These are phyloP conservation scores for Sebastes kiyomatsui DNA, from an alignment of 2,797 vertebrate species.

Conservation along the genomic window DNA sequence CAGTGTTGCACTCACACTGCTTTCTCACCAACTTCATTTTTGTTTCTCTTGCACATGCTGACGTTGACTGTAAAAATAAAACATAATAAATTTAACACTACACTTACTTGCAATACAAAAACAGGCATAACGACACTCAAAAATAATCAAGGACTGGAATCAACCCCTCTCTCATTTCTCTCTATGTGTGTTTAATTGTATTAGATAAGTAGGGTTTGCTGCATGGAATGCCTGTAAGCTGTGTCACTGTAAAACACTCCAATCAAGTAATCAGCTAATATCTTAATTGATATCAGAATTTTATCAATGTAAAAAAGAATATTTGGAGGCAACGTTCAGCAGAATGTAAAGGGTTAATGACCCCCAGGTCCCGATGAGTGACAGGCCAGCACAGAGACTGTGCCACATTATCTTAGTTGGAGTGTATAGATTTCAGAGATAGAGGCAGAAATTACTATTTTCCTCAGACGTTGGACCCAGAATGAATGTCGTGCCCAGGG, in stretches of 20 bases:
- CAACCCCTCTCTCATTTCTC: neutral
- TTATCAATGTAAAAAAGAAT: neutral
- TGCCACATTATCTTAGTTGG: conserved; percentile 8
- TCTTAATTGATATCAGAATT: conserved; percentile 19
- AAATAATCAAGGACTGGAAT: neutral
- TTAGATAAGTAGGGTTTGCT: neutral
- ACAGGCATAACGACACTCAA: neutral
- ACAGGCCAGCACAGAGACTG: conserved; percentile 17
- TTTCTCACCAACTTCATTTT: neutral
- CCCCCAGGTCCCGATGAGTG: conserved; percentile 24
- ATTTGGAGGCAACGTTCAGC: neutral
- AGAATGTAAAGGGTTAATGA: conserved; percentile 12
- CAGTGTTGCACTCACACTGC: neutral
- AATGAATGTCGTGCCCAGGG: conserved; percentile 52
- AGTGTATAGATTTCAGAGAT: conserved; percentile 39
- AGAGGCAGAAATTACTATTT: conserved; percentile 42
- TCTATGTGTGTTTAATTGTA: neutral
- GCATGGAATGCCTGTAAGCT: neutral
- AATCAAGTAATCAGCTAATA: neutral
- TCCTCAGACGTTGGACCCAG: conserved; percentile 17
- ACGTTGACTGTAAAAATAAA: neutral
- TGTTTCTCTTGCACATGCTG: neutral
- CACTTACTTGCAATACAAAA: neutral
- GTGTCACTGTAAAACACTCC: neutral
- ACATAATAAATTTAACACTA: neutral